Conservation (phyloP, 2,113 vertebrate genomes). For the Arenaria interpres region DNA sequence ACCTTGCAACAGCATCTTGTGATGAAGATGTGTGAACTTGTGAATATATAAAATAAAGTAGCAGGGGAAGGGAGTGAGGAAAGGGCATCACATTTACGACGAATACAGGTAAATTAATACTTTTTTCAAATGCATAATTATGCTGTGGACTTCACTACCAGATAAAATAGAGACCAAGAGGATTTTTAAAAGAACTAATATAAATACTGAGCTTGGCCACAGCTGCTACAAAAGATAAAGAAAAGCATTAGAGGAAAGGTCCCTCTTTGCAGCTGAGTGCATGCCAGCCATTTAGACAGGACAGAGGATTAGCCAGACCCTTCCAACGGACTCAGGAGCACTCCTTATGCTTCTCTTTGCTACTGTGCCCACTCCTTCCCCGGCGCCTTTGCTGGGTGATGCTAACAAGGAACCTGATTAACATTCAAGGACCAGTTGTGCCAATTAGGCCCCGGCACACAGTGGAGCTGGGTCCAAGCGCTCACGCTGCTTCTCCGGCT, state of each 20-base stretch:
- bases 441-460: neutral
- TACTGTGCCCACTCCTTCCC: neutral
- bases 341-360: neutral
- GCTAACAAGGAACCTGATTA: conserved; percentile 5
- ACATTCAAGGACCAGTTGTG: neutral
- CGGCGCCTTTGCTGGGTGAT: neutral
- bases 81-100: neutral
- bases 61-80: neutral
- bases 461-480: neutral
- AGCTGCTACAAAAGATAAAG: neutral
- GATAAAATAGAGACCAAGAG: neutral
- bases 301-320: neutral
- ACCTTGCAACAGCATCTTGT: neutral
- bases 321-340: neutral
- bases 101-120: neutral
- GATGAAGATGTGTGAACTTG: accelerated
- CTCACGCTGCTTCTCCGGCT: neutral
- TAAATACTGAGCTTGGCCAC: neutral
- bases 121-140: neutral
- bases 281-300: neutral
- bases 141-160: neutral
- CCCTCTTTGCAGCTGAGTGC: neutral
- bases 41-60: neutral
- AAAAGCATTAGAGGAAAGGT: neutral
- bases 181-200: neutral